Base-by-base conservation (phyloP, 2,888 invertebrate genomes). In the Protonemura montana region DNA sequence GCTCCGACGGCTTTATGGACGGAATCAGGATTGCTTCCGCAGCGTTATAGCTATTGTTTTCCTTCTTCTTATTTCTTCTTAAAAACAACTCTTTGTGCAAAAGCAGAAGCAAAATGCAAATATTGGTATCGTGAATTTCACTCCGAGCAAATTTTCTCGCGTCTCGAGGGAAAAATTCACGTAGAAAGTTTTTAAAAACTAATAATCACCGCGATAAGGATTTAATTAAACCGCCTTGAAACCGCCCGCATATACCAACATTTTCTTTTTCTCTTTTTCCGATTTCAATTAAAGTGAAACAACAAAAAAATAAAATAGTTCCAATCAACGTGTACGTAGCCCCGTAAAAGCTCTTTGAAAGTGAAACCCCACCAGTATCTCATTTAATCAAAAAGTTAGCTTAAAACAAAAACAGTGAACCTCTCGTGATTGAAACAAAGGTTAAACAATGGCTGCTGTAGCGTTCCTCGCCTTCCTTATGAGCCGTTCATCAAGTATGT, bases 381-480 rank as follows among this genome's bases (percentile, higher is more conserved):
- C 78, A 78, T 78, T 78, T 78, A 78, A 78, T 78, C 78, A 78
- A 78, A 78, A 78, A 78, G 78, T 78, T 26, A 26, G 78, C 78
- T 78, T 10, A 16, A 78, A 78, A 78, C 78, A 78, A 78, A 26
- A 27, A 28, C 78, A 78, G 78, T n/a, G 26, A 26, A 78, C 27
- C 28, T 78, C 10, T 2, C 59, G 59, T 59, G 59, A 59, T 59
- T 59, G 59, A 10, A 59, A 59, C 59, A 59, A 59, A 59, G 59
- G 7, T 59, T 3, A 2, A 59, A 59, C 59, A 59, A 21, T 59
- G 59, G 59, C 59, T 21, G 59, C 16, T 13, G n/a, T 41, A 5
- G 41, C 13, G 6, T 59, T 59, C 59, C 6, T 59, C 21, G 59
- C 59, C 26, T 76, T 25, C 26, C 76, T 76, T 76, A 76, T 76